Evolutionary conservation across 2,888 invertebrate genomes (phyloP), one percentile per base, ranked within the genome.

Genomic region (Diplolepis rosae): DNA sequence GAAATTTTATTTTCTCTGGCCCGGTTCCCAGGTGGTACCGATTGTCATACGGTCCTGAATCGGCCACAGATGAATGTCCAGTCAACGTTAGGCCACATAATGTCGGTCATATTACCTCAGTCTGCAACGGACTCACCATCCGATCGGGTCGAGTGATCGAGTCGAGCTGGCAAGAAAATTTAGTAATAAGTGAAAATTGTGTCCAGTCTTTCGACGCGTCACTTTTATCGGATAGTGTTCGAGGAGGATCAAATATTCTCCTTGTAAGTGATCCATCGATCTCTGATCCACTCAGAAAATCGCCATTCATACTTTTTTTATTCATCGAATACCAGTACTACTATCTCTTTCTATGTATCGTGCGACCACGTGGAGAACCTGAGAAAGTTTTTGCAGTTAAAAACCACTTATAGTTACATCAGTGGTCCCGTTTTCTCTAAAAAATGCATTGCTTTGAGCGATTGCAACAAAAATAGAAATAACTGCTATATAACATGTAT

Each of bases 41-140:
- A 65, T 68, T 76, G 66, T 71, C 72, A 71, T 78, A 81, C 80
- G 79, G 79, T 73, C 74, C 81, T 83, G 83, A 68, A 68, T 78
- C 76, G 75, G 67, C 70, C 61, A 54, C 68, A 73, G 78, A 80
- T 75, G 78, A 81, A 77, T 75, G 79, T 75, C 68, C 77, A 73
- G 76, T 68, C 65, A 74, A 80, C 80, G 78, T 79, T 78, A 71
- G 72, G 76, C 77, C 77, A 70, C 77, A 69, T 78, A 73, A 78
- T 81, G 79, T 81, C 70, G 74, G 72, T 73, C 72, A 77, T 70
- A 66, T 73, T 73, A 68, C 72, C 80, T 82, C 85, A 84, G 85
- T 86, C 80, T 79, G 73, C 79, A 79, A 77, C 79, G 78, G 73
- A 71, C 82, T 80, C 79, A 76, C 82, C 77, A 72, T 75, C 77